These are phyloP conservation scores for Sclerurus mexicanus DNA, from an alignment of 2,113 vertebrate genomes.

Conservation along the genomic window DNA sequence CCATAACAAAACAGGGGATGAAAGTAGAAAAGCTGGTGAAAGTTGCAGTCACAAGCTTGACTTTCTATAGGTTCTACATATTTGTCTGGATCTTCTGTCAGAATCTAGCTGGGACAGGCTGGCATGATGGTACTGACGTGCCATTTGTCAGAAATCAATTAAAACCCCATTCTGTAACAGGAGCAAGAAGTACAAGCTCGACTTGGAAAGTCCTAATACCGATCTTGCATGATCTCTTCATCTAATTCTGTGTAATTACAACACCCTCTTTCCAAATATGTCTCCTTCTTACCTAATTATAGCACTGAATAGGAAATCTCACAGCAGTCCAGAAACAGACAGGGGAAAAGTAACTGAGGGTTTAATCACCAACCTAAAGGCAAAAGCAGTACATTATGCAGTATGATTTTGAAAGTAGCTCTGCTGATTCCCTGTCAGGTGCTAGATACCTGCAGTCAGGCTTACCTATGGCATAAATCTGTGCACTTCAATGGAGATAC, in stretches of 20 bases:
- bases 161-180: neutral
- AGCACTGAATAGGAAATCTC: neutral
- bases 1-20: neutral
- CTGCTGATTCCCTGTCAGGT: neutral
- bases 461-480: neutral
- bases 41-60: neutral
- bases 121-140: too few relatives aligned
- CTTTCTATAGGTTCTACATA: neutral
- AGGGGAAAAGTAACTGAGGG: neutral
- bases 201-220: neutral
- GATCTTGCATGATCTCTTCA: neutral
- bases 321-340: neutral
- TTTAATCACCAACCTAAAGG: conserved; percentile 14
- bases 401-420: neutral
- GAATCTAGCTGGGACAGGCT: neutral
- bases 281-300: neutral
- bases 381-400: neutral
- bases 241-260: neutral
- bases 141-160: neutral
- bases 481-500: neutral
- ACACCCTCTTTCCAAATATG: neutral
- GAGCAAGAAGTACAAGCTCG: neutral
- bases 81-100: neutral
- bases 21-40: neutral
- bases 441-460: neutral